Base-by-base conservation (phyloP, 2,113 vertebrate genomes). In the Lethenteron reissneri region DNA sequence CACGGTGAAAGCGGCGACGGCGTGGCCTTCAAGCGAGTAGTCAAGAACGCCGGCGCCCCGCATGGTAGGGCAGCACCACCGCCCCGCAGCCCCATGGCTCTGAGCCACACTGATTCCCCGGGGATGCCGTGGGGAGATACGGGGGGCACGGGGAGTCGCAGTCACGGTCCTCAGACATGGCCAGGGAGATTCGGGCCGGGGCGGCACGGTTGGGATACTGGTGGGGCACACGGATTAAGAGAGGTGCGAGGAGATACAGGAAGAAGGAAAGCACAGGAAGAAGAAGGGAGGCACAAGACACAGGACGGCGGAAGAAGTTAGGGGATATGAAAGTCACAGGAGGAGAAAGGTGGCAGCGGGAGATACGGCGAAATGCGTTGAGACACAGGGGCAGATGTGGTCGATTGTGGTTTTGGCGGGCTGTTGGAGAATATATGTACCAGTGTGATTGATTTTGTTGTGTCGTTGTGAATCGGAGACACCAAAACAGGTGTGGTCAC, bases 11-110 rank as follows among this genome's bases (percentile, higher is more conserved):
- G 91, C 91, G 1, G 87, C 86, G 1, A 83, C 82, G 4, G 90
- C 88, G 82, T 95, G 91, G 73, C 88, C 89, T 72, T 88, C 84
- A 56, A 94, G 82, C 1, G 86, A 86, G 83, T 94, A 95, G 77
- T 85, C 89, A 79, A 90, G 89, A 58, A 85, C 83, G 0, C 85
- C 84, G 79, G 87, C 83, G 69, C 87, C 87, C 2, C 90, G 85
- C 75, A 80, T 83, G 1, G 88, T n/a, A 88, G 2, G 89, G 90
- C 2, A 87, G 90, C 80, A 92, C 89, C 84, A 90, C 86, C 41
- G 88, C 88, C 76, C n/a, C 84, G 82, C 82, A 91, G n/a, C 78
- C 89, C 88, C 2, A 88, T 88, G 17, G 78, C 78, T 56, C 58
- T 56, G 15, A 1, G 79, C 78, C 72, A 81, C 77, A 3, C 77